These are phyloP conservation scores for Garrulus glandarius DNA, from an alignment of 2,797 vertebrate species.

Conservation along the genomic window DNA sequence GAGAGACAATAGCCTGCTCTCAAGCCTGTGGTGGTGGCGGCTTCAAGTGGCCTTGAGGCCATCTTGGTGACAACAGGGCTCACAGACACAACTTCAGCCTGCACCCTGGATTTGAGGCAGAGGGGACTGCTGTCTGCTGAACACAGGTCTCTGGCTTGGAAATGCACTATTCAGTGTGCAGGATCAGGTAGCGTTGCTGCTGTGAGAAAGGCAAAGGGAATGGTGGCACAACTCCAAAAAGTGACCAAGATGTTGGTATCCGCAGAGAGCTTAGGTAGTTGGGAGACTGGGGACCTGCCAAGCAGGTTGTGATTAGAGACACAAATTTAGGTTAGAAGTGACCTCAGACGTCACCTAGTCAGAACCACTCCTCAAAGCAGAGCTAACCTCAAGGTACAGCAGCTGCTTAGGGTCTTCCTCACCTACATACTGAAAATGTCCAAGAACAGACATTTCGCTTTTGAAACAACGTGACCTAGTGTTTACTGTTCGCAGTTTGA, in stretches of 20 bases:
- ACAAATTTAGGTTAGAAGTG: background rate
- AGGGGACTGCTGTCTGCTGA: background rate
- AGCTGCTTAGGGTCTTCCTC: background rate
- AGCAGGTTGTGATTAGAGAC: background rate
- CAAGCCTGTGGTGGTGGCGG: background rate
- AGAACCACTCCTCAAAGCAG: background rate
- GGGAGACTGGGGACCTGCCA: background rate
- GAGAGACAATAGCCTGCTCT: background rate
- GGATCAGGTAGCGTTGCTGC: background rate
- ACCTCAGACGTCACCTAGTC: background rate
- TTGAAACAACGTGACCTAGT: background rate
- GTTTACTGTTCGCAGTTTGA: background rate
- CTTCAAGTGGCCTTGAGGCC: rapidly evolving
- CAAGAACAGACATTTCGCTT: background rate
- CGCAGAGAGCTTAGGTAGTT: background rate
- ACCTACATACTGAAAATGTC: background rate
- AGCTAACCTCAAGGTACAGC: background rate
- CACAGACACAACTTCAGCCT: background rate
- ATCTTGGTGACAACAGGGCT: rapidly evolving
- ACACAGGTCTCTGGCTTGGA: background rate
- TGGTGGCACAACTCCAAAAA: background rate
- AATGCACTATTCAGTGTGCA: rapidly evolving
- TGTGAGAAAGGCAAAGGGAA: background rate
- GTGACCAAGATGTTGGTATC: background rate
- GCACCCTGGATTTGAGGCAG: background rate